Conservation (phyloP, 2,888 invertebrate genomes). For the Pterostichus madidus region DNA sequence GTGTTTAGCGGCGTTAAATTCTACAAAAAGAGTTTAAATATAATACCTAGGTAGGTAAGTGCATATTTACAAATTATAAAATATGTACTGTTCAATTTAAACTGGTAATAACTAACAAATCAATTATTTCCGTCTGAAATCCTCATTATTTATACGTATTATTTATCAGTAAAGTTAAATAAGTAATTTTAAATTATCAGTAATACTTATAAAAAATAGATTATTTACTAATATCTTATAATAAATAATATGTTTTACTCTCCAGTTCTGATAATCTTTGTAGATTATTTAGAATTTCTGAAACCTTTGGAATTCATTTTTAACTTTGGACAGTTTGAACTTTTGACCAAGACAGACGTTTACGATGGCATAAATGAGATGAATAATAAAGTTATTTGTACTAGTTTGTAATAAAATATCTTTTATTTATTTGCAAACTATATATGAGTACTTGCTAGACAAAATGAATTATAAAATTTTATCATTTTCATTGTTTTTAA, state of each 20-base stretch:
- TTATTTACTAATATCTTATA: neutral
- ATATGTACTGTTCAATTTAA: too few species aligned
- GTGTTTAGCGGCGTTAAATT: too few species aligned
- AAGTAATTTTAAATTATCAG: neutral
- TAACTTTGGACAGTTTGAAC: slow-evolving; percentile 21
- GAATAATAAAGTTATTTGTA: neutral
- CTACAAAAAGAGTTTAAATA: too few species aligned
- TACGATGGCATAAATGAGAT: neutral
- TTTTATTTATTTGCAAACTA: neutral
- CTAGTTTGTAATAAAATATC: neutral
- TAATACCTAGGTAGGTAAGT: too few species aligned
- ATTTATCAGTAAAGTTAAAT: too few species aligned
- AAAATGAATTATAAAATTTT: too few species aligned
- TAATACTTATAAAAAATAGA: neutral
- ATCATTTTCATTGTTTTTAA: too few species aligned
- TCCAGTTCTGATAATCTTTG: neutral
- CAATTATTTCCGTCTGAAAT: too few species aligned
- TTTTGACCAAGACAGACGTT: neutral
- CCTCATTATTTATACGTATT: too few species aligned
- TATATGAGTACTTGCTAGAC: neutral
- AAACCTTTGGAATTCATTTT: slow-evolving; percentile 14
- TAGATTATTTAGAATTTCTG: neutral
- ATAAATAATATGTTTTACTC: neutral
- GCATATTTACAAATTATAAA: too few species aligned
- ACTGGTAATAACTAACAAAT: too few species aligned